Percentiles rank a stretch among this genome's conserved stretches.
Conservation (phyloP, 2,113 vertebrate species). For the Neomonachus schauinslandi region DNA sequence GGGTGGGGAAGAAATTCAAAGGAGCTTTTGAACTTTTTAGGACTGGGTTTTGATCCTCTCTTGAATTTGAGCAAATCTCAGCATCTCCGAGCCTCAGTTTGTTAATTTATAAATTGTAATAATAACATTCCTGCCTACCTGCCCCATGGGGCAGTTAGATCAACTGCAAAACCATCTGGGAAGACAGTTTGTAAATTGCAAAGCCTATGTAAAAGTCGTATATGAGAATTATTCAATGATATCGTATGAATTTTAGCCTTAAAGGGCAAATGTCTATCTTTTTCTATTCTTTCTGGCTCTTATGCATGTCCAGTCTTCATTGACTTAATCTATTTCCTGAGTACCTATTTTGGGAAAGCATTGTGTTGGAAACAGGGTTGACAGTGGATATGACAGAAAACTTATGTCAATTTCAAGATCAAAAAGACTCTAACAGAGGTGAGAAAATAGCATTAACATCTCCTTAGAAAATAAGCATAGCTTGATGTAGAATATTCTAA, state of each 20-base stretch:
- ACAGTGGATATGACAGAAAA: not conserved
- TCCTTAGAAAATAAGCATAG: not conserved
- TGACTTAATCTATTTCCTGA: slow-evolving; percentile 41
- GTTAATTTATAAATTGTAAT: not conserved
- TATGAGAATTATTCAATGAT: slow-evolving; percentile 28
- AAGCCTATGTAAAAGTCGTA: not conserved
- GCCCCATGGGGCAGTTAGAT: not conserved
- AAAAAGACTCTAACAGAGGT: slow-evolving; percentile 23
- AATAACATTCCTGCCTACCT: not conserved
- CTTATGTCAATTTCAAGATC: slow-evolving; percentile 24
- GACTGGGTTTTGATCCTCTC: not conserved
- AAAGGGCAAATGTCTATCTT: slow-evolving; percentile 7
- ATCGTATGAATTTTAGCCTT: slow-evolving; percentile 1
- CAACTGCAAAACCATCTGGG: not conserved
- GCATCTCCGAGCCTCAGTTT: not conserved
- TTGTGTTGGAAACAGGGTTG: not conserved
- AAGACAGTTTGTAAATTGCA: slow-evolving; percentile 11
- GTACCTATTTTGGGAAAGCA: not conserved
- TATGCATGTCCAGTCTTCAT: not conserved
- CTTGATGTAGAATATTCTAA: not conserved
- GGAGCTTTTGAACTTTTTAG: not conserved
- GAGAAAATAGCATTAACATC: not conserved
- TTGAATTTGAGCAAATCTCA: not conserved
- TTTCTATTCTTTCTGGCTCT: not conserved
- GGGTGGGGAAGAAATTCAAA: not conserved